phyloP scores from a whole-genome alignment of 2,888 invertebrate genomes.

The Rhagium mordax region DNA sequence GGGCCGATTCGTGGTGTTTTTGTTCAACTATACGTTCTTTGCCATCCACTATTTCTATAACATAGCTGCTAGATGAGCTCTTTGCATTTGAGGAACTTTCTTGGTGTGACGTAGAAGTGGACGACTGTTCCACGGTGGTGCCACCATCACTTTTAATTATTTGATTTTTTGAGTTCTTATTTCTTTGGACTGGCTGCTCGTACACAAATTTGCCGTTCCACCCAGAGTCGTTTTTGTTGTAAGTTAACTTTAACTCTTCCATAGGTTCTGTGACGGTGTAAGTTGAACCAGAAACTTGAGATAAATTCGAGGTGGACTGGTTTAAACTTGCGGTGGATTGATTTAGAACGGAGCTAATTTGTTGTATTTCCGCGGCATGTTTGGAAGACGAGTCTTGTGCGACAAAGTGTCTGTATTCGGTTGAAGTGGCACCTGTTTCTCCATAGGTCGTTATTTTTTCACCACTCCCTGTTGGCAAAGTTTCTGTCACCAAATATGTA shows the following conservation, averaged over 20 bases:
- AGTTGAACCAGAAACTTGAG: slow-evolving; percentile 63
- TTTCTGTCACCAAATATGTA: slow-evolving; percentile 67
- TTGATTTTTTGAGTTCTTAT: slow-evolving; percentile 48
- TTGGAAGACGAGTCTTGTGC: slow-evolving; percentile 59
- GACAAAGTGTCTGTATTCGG: slow-evolving; percentile 67
- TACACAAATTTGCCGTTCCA: slow-evolving; percentile 71
- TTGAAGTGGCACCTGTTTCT: slow-evolving; percentile 63
- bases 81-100: slow-evolving; percentile 74
- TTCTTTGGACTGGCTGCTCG: slow-evolving; percentile 62
- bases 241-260: slow-evolving; percentile 64
- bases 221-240: slow-evolving; percentile 68
- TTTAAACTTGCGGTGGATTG: slow-evolving; percentile 64
- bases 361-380: slow-evolving; percentile 62
- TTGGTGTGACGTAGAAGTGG: slow-evolving; percentile 69
- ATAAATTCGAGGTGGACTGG: slow-evolving; percentile 65
- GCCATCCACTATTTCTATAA: slow-evolving; percentile 78
- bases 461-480: slow-evolving; percentile 65
- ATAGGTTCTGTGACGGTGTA: slow-evolving; percentile 69
- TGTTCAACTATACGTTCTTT: slow-evolving; percentile 76
- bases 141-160: slow-evolving; percentile 40
- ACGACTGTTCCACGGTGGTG: slow-evolving; percentile 59
- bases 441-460: slow-evolving; percentile 68
- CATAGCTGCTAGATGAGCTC: slow-evolving; percentile 77
- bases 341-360: slow-evolving; percentile 66
- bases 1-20: slow-evolving; percentile 73